These are phyloP conservation scores for Zootermopsis nevadensis DNA, from an alignment of 2,888 invertebrate genomes.

Conservation along the genomic window DNA sequence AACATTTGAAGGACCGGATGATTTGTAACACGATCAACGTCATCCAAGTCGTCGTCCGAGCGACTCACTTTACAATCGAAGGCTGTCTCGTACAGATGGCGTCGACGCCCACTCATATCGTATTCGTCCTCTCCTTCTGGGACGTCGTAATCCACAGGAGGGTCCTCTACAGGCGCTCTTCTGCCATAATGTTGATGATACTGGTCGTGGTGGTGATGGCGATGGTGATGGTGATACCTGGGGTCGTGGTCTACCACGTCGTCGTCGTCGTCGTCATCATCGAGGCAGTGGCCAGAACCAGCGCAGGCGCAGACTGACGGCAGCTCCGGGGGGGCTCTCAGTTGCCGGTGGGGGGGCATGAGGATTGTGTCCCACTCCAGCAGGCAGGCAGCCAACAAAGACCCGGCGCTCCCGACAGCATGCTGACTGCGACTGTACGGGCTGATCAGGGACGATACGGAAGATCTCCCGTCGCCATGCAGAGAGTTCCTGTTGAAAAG, in stretches of 20 bases:
- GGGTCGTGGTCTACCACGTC: conserved; percentile 57
- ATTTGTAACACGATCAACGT: conserved; percentile 83
- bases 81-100: conserved; percentile 89
- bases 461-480: conserved; percentile 72
- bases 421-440: conserved; percentile 31
- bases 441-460: conserved; percentile 38
- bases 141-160: conserved; percentile 60
- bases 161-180: conserved; percentile 51
- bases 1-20: conserved; percentile 73
- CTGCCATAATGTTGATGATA: conserved; percentile 25
- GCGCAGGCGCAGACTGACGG: conserved; percentile 50
- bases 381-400: conserved; percentile 52
- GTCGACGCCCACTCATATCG: conserved; percentile 70
- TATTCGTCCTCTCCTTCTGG: conserved; percentile 59
- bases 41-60: conserved; percentile 83
- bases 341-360: conserved; percentile 76
- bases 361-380: conserved; percentile 64
- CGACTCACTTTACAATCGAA: conserved; percentile 89
- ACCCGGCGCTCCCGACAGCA: conserved; percentile 41
- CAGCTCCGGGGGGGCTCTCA: conserved; percentile 62
- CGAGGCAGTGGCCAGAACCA: conserved; percentile 53
- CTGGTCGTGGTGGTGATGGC: conserved; percentile 39
- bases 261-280: conserved; percentile 71
- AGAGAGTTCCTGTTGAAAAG: conserved; percentile 70
- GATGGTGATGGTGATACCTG: conserved; percentile 35